phyloP scores from a whole-genome alignment of 2,888 invertebrate genomes.

The Cryptus armator region DNA sequence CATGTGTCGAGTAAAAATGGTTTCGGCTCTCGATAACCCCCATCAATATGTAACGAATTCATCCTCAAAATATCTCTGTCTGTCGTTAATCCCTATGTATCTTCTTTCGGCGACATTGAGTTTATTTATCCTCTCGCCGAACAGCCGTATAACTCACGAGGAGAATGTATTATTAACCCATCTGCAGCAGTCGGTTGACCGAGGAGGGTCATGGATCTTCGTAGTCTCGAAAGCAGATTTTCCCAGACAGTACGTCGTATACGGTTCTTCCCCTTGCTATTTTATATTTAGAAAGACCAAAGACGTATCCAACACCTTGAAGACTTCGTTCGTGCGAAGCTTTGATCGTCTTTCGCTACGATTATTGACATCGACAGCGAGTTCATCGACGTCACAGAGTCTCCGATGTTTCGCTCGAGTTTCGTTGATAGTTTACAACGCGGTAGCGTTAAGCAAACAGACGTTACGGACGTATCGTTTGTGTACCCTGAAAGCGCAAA shows the following conservation, averaged over 20 bases:
- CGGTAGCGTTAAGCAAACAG: slow-evolving; percentile 68
- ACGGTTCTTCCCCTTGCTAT: slow-evolving; percentile 19
- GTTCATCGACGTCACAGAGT: slow-evolving; percentile 48
- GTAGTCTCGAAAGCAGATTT: slow-evolving; percentile 37
- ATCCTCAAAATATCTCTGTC: not conserved
- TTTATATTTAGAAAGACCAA: slow-evolving; percentile 54
- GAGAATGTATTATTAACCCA: slow-evolving; percentile 9
- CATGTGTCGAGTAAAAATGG: too few relatives aligned
- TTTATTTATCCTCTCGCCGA: slow-evolving; percentile 28
- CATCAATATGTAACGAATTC: not conserved
- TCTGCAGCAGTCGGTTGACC: not conserved
- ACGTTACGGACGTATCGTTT: slow-evolving; percentile 48
- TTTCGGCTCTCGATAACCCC: not conserved
- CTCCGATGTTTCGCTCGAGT: slow-evolving; percentile 46
- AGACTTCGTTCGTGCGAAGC: not conserved
- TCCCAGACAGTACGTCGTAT: slow-evolving; percentile 21
- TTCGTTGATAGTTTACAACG: slow-evolving; percentile 63
- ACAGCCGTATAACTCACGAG: not conserved
- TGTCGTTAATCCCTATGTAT: not conserved
- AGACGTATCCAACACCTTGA: not conserved
- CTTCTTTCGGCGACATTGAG: not conserved
- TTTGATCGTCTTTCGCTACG: slow-evolving; percentile 49
- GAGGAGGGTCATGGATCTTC: not conserved
- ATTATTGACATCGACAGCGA: slow-evolving; percentile 48
- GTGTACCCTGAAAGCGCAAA: slow-evolving; percentile 51